A percentile compares a stretch with the other conserved stretches of the same genome.
Conservation (phyloP, 2,797 vertebrate genomes). For the Phataginus tricuspis region DNA sequence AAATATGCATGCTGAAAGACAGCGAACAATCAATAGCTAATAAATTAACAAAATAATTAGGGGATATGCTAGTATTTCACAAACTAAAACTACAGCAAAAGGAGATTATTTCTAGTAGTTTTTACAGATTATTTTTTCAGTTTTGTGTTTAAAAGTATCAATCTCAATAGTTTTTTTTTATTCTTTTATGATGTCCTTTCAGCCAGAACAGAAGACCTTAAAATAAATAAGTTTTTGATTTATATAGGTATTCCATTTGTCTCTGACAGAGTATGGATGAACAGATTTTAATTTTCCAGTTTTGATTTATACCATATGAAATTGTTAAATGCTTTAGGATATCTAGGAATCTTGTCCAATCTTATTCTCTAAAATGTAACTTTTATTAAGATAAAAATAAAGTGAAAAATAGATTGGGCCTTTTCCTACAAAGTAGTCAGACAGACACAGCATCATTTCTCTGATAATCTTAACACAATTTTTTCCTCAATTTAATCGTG, state of each 20-base stretch:
- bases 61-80: background rate
- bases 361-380: background rate
- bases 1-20: background rate
- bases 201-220: background rate
- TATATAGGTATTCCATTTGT: background rate
- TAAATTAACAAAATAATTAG: constrained; percentile 32
- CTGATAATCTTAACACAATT: background rate
- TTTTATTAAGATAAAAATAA: constrained; percentile 12
- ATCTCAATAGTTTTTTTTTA: background rate
- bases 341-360: background rate
- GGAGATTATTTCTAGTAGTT: background rate
- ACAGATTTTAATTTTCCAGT: background rate
- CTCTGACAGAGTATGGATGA: background rate
- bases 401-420: background rate
- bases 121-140: background rate
- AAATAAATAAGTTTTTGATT: constrained; percentile 23
- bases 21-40: background rate
- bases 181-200: background rate
- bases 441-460: background rate
- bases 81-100: background rate
- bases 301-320: constrained; percentile 4
- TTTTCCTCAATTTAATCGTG: background rate
- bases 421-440: background rate
- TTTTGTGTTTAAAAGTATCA: constrained; percentile 39
- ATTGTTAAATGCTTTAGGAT: background rate